Evolutionary conservation across 1,140 invertebrate species (phyloP), one percentile per base, ranked within the genome.

Genomic region (Aphelinus certus): DNA sequence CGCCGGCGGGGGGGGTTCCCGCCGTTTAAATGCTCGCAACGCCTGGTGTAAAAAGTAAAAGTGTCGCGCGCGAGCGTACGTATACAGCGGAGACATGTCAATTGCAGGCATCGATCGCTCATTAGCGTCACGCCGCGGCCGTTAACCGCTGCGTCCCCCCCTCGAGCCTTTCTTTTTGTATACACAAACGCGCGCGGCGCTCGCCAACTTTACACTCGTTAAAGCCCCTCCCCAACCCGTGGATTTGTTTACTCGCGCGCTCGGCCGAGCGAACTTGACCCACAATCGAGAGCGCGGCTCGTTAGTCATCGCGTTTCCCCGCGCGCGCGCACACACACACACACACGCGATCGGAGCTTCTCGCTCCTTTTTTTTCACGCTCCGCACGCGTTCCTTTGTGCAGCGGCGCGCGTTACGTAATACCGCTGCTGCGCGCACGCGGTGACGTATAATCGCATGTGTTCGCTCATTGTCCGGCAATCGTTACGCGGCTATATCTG

Each of bases 101-200:
- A 83, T 82, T 26, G 26, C 81, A 81, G 80, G 80, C 79, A 81
- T 81, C 80, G 80, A 85, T 83, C 76, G 79, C 74, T 84, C 82
- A 81, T 84, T 85, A 85, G 81, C 80, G 78, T 80, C 82, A 73
- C 64, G 80, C 26, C 26, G 26, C 26, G 26, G 26, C 26, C 26
- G 26, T 26, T 26, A 26, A 26, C 26, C 26, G 26, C 26, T 26
- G 26, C 26, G 26, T 26, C 26, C 26, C 26, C 26, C 26, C 26
- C 26, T 26, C 26, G 26, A 26, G 26, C 26, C 26, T 26, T 26
- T 26, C 26, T 26, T 26, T 26, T 26, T 26, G 26, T 26, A 26
- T 26, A 26, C 26, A 26, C 26, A 26, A 26, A 26, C 26, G 26
- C 26, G 26, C 26, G 26, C 26, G 26, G 26, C 26, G 26, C 26